Base-by-base conservation (phyloP, 2,113 vertebrate species). In the Phycodurus eques region DNA sequence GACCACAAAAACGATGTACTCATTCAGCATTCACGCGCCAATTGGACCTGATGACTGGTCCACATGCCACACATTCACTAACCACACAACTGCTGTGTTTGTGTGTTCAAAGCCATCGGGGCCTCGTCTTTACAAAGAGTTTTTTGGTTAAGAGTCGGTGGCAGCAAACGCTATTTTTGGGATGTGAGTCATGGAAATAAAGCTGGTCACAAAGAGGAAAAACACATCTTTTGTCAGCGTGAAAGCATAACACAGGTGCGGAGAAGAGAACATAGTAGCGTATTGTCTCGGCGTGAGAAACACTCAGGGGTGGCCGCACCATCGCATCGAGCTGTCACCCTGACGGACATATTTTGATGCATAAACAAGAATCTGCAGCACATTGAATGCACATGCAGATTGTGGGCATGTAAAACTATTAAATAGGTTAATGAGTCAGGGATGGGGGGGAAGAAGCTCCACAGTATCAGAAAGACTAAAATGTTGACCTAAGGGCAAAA, bases 241-340 rank as follows among this genome's bases (percentile, higher is more conserved):
- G 71, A 83, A 83, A 88, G 76, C 81, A 87, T 56, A 86, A 81
- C 85, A 84, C 83, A 84, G 80, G 73, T 89, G 86, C 83, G 85
- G 71, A 62, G 61, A 77, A 72, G 78, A 72, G 77, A 63, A 20
- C 46, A 82, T 70, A 87, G 75, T 72, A 72, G 70, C 8, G 67
- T 67, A 83, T 83, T 88, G 82, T 46, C 27, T 47, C 59, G 60
- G 75, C 70, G 63, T 33, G 71, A 69, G 19, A 59, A 47, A 59
- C 66, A 67, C 77, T 43, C 49, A 1, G 33, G 72, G 65, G 72
- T 2, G 71, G 22, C 5, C 7, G 3, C 61, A 39, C 66, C 17
- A 68, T 56, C 53, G 53, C 8, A 49, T 57, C 49, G 49, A 71
- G 81, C 71, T 72, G 72, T 62, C 72, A 72, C 56, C 70, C 67